phyloP scores from a whole-genome alignment of 2,888 invertebrate genomes.

The Electrophaes corylata region DNA sequence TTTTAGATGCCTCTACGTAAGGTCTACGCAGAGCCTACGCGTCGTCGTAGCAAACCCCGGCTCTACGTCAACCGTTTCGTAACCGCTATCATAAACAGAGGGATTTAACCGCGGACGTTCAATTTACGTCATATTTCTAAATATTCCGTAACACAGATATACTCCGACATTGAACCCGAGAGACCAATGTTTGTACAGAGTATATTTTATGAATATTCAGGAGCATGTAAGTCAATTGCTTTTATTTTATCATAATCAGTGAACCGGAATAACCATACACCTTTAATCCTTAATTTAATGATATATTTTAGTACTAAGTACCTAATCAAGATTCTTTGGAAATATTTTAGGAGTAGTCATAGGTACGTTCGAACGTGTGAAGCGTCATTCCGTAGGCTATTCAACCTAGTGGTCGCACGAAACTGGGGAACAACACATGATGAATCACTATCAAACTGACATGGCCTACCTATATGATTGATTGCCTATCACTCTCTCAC shows the following conservation, averaged over 20 bases:
- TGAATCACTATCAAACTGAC: slow-evolving; percentile 17
- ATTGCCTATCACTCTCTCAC: slow-evolving; percentile 4
- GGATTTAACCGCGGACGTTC: slow-evolving; percentile 24
- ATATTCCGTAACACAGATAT: slow-evolving; percentile 28
- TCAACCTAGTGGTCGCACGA: slow-evolving; percentile 6
- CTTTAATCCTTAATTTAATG: too few relatives aligned
- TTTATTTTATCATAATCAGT: slow-evolving; percentile 5
- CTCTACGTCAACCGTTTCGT: slow-evolving; percentile 23
- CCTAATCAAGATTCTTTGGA: too few relatives aligned
- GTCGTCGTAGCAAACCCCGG: slow-evolving; percentile 30
- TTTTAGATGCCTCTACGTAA: slow-evolving; percentile 27
- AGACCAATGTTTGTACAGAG: slow-evolving; percentile 4
- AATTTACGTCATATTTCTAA: slow-evolving; percentile 31
- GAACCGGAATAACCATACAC: too few relatives aligned
- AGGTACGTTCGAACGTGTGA: too few relatives aligned
- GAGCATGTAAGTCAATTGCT: slow-evolving; percentile 8
- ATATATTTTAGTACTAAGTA: too few relatives aligned
- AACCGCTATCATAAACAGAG: slow-evolving; percentile 20
- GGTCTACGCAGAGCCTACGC: slow-evolving; percentile 28
- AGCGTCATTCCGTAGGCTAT: slow-evolving; percentile 4
- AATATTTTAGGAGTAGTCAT: too few relatives aligned
- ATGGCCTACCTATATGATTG: slow-evolving; percentile 3
- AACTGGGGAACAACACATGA: slow-evolving; percentile 8
- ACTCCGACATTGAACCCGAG: slow-evolving; percentile 36
- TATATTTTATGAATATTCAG: slow-evolving; percentile 11